Percentiles rank a stretch among this genome's conserved stretches.
These are phyloP conservation scores for Synergus laeviventris DNA, from an alignment of 2,888 invertebrate species.

Conservation along the genomic window DNA sequence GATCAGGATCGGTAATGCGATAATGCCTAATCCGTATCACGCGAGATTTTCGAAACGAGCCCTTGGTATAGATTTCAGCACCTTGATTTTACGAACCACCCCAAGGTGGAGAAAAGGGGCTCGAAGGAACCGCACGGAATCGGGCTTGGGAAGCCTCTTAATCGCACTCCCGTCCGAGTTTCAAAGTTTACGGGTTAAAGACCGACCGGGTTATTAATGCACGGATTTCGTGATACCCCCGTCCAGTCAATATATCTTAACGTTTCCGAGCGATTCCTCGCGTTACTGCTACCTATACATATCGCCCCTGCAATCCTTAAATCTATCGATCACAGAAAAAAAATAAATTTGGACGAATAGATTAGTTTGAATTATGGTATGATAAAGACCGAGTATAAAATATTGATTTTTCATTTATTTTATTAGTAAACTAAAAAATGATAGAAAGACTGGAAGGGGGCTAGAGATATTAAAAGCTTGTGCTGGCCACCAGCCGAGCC, in stretches of 20 bases:
- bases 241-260: conserved; percentile 41
- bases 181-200: conserved; percentile 68
- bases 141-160: conserved; percentile 62
- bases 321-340: conserved; percentile 30
- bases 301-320: conserved; percentile 13
- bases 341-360: not conserved
- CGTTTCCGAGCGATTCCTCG: conserved; percentile 42
- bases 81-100: conserved; percentile 26
- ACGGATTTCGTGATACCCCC: conserved; percentile 54
- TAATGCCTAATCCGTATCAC: conserved; percentile 18
- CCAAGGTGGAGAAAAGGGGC: conserved; percentile 7
- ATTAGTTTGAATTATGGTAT: too few relatives aligned
- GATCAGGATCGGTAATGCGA: conserved; percentile 13
- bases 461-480: not conserved
- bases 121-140: conserved; percentile 45
- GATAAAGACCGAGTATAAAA: too few relatives aligned
- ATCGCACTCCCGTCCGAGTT: conserved; percentile 67
- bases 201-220: conserved; percentile 68
- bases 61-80: conserved; percentile 18
- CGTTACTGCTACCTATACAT: conserved; percentile 16
- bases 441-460: too few relatives aligned
- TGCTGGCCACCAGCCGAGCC: not conserved
- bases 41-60: conserved; percentile 7
- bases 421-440: too few relatives aligned
- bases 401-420: too few relatives aligned